Base-by-base conservation (phyloP, 2,113 vertebrate species). In the Ammodytes marinus region DNA sequence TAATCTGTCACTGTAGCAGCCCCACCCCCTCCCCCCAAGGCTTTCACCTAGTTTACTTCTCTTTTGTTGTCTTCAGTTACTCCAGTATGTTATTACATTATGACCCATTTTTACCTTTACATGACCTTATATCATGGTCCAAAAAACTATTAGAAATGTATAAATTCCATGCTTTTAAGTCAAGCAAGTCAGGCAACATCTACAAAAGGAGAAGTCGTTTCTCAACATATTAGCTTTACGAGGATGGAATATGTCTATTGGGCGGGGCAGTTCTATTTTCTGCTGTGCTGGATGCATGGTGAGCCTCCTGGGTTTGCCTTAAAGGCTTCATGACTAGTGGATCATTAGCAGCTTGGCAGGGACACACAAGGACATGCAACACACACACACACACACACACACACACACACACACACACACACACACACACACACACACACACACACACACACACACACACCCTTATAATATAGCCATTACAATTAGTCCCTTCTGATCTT, bases 331-430 rank as follows among this genome's bases (percentile, higher is more conserved):
- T 70, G 74, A 87, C 79, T 64, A 14, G 69, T 47, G 66, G 64
- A 84, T 86, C 82, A 85, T 91, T 88, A 88, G 79, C 77, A 74
- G 70, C 69, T 68, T 61, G 77, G 72, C 69, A 47, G 45, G 54
- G 70, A 79, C 83, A 59, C 78, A 5, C 54, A 79, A 45, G 55
- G 45, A 35, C 46, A 35, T 37, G 60, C 45, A 74, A 67, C 58
- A 76, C 80, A 57, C 50, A 35, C 47, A 11, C 77, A 83, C 71
- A 72, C 59, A 72, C 4, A 35, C 59, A 75, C 77, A 83, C 71
- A 72, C 59, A 72, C 4, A 35, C 59, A 71, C 70, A 5, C 54
- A 79, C 52, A 61, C 50, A 35, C 46, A 35, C 37, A 66, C 45
- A 74, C 1, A 67, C 58, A 76, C 80, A 57, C 50, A 35, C 47